phyloP scores from a whole-genome alignment of 2,113 vertebrate species.

The Pelecanoides urinatrix region DNA sequence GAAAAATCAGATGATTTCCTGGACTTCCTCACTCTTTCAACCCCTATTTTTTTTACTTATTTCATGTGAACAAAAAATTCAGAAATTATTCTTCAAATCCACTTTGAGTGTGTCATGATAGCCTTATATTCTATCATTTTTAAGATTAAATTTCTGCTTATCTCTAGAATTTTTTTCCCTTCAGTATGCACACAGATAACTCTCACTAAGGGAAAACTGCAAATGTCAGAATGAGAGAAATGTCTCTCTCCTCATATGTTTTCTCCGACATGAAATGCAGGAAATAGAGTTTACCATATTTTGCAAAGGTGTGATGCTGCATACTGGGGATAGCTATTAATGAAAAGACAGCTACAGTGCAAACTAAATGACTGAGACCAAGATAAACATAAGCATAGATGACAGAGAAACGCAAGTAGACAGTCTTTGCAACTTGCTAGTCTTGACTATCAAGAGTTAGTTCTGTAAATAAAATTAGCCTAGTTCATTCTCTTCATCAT shows the following conservation, averaged over 20 bases:
- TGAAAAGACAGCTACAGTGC: not conserved
- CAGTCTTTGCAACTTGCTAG: not conserved
- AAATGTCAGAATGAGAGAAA: not conserved
- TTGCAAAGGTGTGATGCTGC: not conserved
- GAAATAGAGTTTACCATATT: not conserved
- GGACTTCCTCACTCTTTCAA: too few species aligned
- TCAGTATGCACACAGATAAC: not conserved
- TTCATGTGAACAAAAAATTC: not conserved
- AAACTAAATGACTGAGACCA: not conserved
- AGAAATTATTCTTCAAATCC: not conserved
- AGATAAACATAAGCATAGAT: not conserved
- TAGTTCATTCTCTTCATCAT: not conserved
- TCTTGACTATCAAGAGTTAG: not conserved
- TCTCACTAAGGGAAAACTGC: not conserved
- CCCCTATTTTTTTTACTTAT: accelerated
- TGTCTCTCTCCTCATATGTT: not conserved
- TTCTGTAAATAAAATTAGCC: not conserved
- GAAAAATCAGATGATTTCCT: too few species aligned
- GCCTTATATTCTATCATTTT: not conserved
- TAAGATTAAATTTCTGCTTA: not conserved
- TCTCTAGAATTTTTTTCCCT: not conserved
- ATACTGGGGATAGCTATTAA: not conserved
- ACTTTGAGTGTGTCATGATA: not conserved
- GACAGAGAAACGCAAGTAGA: not conserved
- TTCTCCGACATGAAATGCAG: not conserved